Conservation (phyloP, 2,797 vertebrate species). For the Diglossa cyanea region DNA sequence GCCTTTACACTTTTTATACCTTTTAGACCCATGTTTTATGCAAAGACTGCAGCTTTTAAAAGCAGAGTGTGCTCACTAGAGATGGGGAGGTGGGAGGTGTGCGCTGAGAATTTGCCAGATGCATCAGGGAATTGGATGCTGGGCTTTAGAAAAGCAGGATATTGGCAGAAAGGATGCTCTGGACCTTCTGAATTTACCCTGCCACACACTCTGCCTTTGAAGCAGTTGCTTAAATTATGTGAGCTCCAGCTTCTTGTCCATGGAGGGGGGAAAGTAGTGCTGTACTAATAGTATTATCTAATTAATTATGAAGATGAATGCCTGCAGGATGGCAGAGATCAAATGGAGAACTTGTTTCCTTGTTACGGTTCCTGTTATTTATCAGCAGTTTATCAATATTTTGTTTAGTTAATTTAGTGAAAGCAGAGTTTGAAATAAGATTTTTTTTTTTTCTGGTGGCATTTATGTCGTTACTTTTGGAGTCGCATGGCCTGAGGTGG, state of each 20-base stretch:
- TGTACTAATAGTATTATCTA: not conserved
- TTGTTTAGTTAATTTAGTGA: not conserved
- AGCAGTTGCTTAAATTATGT: not conserved
- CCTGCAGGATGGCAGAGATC: not conserved
- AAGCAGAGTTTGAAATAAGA: not conserved
- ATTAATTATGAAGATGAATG: not conserved
- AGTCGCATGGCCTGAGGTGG: not conserved
- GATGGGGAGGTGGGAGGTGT: not conserved
- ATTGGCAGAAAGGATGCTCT: not conserved
- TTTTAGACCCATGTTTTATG: not conserved
- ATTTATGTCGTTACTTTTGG: not conserved
- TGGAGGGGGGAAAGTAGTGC: not conserved
- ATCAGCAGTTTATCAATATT: not conserved
- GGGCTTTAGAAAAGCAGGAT: too few relatives aligned
- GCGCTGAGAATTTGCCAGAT: not conserved
- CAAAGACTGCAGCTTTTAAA: not conserved
- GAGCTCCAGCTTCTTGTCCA: not conserved
- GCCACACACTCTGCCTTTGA: not conserved
- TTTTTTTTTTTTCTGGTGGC: not conserved
- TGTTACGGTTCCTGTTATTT: not conserved
- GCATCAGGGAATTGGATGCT: not conserved
- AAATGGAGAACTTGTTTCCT: not conserved
- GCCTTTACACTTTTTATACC: not conserved
- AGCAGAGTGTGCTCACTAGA: fast-evolving
- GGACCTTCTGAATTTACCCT: not conserved